Evolutionary conservation across 2,797 vertebrate genomes (phyloP).

Genomic region (Diceros bicornis): DNA sequence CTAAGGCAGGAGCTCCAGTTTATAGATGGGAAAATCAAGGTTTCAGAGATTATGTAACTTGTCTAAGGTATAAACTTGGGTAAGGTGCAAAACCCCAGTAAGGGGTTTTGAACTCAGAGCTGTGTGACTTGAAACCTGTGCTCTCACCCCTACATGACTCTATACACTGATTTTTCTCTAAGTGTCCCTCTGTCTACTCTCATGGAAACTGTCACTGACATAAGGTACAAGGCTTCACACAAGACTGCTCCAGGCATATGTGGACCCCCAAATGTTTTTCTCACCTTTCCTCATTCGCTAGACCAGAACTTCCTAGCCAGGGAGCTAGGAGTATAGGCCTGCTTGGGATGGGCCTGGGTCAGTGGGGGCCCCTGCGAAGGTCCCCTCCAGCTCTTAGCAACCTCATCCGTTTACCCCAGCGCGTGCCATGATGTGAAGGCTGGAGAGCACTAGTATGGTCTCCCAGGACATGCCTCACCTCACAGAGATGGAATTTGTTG

Average conservation of each 20-base stretch:
- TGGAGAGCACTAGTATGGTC: background rate
- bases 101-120: background rate
- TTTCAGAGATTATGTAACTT: background rate
- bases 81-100: background rate
- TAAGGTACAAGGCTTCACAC: background rate
- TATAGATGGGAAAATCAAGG: background rate
- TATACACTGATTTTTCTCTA: background rate
- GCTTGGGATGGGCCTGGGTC: background rate
- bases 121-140: background rate
- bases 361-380: background rate
- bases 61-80: background rate
- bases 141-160: background rate
- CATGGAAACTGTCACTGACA: background rate
- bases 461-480: background rate
- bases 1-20: background rate
- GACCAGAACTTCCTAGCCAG: background rate
- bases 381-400: background rate
- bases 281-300: background rate
- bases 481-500: background rate
- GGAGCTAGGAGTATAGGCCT: background rate
- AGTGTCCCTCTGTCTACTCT: background rate
- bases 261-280: background rate
- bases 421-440: background rate
- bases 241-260: background rate
- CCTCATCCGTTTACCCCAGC: fast-evolving